Conservation (phyloP, 2,888 invertebrate species). For the Dorcus hopei region DNA sequence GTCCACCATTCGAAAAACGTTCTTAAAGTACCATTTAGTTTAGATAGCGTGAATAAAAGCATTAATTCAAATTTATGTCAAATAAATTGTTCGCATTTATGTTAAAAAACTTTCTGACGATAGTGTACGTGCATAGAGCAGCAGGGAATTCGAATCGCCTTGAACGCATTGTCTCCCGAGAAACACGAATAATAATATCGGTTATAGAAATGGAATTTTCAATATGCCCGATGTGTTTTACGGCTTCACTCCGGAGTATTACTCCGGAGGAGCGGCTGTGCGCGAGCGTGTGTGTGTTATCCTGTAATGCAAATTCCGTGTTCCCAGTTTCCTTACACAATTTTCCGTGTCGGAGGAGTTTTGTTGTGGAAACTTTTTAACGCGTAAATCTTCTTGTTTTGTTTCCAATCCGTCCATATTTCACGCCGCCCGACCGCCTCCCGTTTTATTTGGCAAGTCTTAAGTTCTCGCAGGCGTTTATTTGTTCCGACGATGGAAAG, state of each 20-base stretch:
- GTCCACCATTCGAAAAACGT: too few species aligned
- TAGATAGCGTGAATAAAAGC: too few species aligned
- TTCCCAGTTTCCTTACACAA: slow-evolving; percentile 1
- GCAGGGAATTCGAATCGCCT: too few species aligned
- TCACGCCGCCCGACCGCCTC: not conserved
- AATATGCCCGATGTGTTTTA: not conserved
- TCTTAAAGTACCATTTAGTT: too few species aligned
- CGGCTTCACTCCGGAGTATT: not conserved
- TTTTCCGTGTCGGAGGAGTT: not conserved
- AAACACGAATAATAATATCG: not conserved
- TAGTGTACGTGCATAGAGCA: too few species aligned
- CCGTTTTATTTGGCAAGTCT: not conserved
- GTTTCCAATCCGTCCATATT: not conserved
- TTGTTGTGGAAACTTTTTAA: not conserved
- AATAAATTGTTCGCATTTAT: too few species aligned
- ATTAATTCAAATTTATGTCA: too few species aligned
- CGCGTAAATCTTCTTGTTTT: not conserved
- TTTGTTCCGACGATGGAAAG: too few species aligned
- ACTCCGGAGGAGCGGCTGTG: not conserved
- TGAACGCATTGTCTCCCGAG: too few species aligned
- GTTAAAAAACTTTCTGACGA: too few species aligned
- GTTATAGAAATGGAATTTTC: slow-evolving; percentile 3
- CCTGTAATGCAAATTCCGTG: slow-evolving; percentile 9
- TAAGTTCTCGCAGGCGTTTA: too few species aligned
- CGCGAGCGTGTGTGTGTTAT: not conserved